A percentile compares a stretch with the other conserved stretches of the same genome.
Evolutionary conservation across 2,797 vertebrate genomes (phyloP).

Genomic region (Enteromius unitaeniatus): DNA sequence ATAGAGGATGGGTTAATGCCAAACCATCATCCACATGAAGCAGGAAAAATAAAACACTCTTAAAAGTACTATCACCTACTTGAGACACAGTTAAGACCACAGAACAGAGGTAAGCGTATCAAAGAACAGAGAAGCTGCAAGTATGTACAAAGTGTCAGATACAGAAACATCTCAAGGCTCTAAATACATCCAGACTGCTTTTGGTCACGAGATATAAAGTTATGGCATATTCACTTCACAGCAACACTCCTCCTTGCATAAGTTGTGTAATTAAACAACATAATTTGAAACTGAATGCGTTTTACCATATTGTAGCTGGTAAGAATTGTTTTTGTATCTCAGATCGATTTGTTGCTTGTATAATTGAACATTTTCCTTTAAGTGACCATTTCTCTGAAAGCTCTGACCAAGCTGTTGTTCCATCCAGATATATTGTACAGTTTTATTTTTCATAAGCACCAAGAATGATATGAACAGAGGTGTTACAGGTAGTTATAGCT

Average conservation of each 20-base stretch:
- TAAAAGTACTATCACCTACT: constrained; percentile 45
- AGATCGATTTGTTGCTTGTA: background rate
- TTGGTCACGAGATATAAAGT: constrained; percentile 36
- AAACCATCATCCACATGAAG: constrained; percentile 14
- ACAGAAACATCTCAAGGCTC: constrained; percentile 40
- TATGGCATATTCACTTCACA: constrained; percentile 16
- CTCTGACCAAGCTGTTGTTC: background rate
- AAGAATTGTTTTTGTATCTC: background rate
- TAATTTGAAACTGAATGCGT: background rate
- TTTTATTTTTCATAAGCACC: constrained; percentile 26
- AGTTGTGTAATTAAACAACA: background rate
- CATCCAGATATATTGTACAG: constrained; percentile 1
- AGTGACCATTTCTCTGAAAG: background rate
- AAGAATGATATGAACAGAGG: constrained; percentile 13
- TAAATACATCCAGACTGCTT: constrained; percentile 28
- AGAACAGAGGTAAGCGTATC: constrained; percentile 34
- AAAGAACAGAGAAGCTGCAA: constrained; percentile 49
- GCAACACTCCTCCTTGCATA: background rate
- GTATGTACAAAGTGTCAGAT: constrained; percentile 46
- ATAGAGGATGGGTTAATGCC: background rate
- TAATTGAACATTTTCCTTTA: background rate
- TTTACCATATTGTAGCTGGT: background rate
- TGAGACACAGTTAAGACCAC: constrained; percentile 45
- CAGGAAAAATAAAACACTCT: constrained; percentile 44
- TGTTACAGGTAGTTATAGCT: background rate